Percentiles rank a stretch among this genome's conserved stretches.
Conservation (phyloP, 1,140 invertebrate species). For the Macrostomum lignano region DNA sequence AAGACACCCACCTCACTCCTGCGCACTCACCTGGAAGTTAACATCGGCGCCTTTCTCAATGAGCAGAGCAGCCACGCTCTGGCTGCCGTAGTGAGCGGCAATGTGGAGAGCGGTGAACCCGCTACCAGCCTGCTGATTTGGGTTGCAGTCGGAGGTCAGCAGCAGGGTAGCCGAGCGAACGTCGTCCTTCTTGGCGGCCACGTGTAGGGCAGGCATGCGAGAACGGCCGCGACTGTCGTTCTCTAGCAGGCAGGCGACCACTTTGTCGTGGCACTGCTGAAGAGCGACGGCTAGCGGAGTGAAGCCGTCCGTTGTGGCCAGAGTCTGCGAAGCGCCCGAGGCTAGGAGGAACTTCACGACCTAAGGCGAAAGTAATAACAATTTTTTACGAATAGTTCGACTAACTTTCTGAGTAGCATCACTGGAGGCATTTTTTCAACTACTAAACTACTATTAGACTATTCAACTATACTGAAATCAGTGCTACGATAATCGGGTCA, state of each 20-base stretch:
- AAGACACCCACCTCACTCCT: too few species aligned
- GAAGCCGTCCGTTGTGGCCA: constrained; percentile 43
- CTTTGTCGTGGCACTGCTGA: constrained; percentile 72
- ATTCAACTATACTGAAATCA: too few species aligned
- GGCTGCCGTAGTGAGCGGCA: constrained; percentile 91
- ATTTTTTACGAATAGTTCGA: too few species aligned
- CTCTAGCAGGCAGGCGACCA: constrained; percentile 47
- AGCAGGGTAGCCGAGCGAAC: constrained; percentile 61
- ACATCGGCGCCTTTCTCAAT: constrained; percentile 82
- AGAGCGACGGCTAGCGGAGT: constrained; percentile 65
- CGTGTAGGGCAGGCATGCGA: constrained; percentile 46
- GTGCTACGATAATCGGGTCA: too few species aligned
- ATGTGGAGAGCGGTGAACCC: constrained; percentile 97
- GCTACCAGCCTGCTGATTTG: constrained; percentile 28
- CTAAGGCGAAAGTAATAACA: too few species aligned
- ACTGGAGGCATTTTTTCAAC: too few species aligned
- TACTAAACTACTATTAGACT: too few species aligned
- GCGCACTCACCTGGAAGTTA: constrained; percentile 45
- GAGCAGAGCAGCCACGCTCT: constrained; percentile 64
- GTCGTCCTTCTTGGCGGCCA: constrained; percentile 87
- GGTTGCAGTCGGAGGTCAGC: constrained; percentile 47
- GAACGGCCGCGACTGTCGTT: constrained; percentile 27
- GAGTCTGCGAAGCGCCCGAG: constrained; percentile 47
- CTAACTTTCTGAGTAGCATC: too few species aligned
- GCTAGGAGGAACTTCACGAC: constrained; percentile 62